Percentiles rank a stretch among this genome's conserved stretches.
These are phyloP conservation scores for Mesocentrotus franciscanus DNA, from an alignment of 53 echinoderm and acorn worm species.

Conservation along the genomic window DNA sequence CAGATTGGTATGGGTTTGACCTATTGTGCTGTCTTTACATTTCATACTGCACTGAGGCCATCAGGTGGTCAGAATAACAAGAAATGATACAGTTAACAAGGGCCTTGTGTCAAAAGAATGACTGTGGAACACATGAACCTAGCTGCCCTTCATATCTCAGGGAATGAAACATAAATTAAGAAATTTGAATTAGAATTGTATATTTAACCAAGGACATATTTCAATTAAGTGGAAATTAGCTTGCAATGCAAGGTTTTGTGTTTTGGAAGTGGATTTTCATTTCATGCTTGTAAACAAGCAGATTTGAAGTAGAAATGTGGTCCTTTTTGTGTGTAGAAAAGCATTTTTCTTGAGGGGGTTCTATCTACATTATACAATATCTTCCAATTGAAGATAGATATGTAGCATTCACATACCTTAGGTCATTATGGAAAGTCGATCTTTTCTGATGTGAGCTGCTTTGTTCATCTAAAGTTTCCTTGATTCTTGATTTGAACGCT, in stretches of 20 bases:
- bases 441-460: too few relatives aligned
- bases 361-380: too few relatives aligned
- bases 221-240: background rate
- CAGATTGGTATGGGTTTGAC: conserved; percentile 12
- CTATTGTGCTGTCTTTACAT: conserved; percentile 4
- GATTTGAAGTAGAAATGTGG: background rate
- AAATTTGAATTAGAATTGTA: background rate
- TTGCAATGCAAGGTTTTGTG: background rate
- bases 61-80: conserved; percentile 3
- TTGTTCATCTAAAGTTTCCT: too few relatives aligned
- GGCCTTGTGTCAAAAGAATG: background rate
- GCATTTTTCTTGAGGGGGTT: too few relatives aligned
- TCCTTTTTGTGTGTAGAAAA: background rate
- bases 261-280: background rate
- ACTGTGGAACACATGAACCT: background rate
- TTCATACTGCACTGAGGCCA: background rate
- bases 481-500: too few relatives aligned
- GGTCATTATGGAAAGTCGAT: too few relatives aligned
- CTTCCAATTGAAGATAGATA: background rate
- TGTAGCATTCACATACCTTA: too few relatives aligned
- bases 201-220: background rate
- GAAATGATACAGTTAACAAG: background rate
- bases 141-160: background rate
- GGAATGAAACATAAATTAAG: background rate
- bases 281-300: background rate